Percentiles rank a stretch among this genome's conserved stretches.
Conservation (phyloP, 2,797 vertebrate genomes). For the Jordanella pulchra region DNA sequence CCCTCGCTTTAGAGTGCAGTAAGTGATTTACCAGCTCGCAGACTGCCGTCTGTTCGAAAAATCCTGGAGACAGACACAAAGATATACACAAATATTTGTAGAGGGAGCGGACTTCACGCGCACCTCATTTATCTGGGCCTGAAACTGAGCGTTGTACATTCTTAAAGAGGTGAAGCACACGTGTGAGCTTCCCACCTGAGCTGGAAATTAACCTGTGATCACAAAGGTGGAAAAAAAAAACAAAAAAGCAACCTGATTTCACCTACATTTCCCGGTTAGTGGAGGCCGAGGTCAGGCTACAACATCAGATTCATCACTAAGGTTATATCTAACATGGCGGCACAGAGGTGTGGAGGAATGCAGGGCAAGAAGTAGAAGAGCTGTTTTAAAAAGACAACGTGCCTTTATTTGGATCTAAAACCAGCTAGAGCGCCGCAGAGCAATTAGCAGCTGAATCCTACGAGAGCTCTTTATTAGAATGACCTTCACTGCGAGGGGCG, state of each 20-base stretch:
- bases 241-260: neutral
- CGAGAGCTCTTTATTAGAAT: slow-evolving; percentile 78
- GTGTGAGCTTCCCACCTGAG: slow-evolving; percentile 39
- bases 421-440: slow-evolving; percentile 67
- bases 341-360: slow-evolving; percentile 65
- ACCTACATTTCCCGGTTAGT: slow-evolving; percentile 56
- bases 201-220: slow-evolving; percentile 71
- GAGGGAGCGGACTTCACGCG: slow-evolving; percentile 73
- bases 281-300: slow-evolving; percentile 57
- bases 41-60: slow-evolving; percentile 72
- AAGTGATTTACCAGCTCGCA: slow-evolving; percentile 83
- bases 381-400: slow-evolving; percentile 49
- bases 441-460: slow-evolving; percentile 76
- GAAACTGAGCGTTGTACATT: slow-evolving; percentile 69
- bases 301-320: slow-evolving; percentile 51
- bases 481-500: slow-evolving; percentile 73
- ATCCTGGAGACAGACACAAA: slow-evolving; percentile 72
- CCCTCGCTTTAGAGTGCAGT: slow-evolving; percentile 74
- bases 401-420: slow-evolving; percentile 78
- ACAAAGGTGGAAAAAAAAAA: slow-evolving; percentile 52
- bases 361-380: slow-evolving; percentile 49
- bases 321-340: slow-evolving; percentile 72
- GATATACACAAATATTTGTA: slow-evolving; percentile 79
- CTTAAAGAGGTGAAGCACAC: slow-evolving; percentile 60
- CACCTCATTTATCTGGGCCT: slow-evolving; percentile 77